Evolutionary conservation across 1,140 invertebrate species (phyloP), one percentile per base, ranked within the genome.

Genomic region (Brachionus rubens): DNA sequence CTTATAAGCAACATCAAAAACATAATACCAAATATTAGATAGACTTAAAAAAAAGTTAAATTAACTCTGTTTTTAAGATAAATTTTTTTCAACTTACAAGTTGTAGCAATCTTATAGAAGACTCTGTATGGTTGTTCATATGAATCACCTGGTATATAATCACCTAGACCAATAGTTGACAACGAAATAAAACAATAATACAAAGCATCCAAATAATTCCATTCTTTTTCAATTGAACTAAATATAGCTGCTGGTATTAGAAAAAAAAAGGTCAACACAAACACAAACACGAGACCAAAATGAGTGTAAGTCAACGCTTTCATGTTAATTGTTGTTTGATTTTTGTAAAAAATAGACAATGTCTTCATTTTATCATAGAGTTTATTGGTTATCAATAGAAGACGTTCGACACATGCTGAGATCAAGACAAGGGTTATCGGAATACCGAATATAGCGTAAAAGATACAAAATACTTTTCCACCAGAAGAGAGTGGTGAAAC

Each of bases 361-460:
- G 30, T 79, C 56, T 80, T 91, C 89, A 80, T 94, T 88, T 76
- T 91, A 90, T 75, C 88, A 88, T 81, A 96, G 95, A 7, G 92
- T 90, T 52, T 90, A 88, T 79, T 90, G 86, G 79, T 97, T 93
- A 41, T 0, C 91, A 94, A 89, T 24, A 94, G 91, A 36, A 98
- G 86, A 78, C 95, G 89, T 86, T 98, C 95, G 82, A 95, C 95
- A 80, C 98, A 98, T 82, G 92, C 94, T 84, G 98, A 95, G 86
- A 98, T 98, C 93, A 98, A 96, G 33, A 98, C 92, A 41, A 98
- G 88, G 41, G 94, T 94, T 36, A 96, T 92, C 36, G 95, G 83
- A 43, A 85, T 85, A n/a, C 85, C 85, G 12, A 80, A 76, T 36
- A 86, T 59, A 5, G 83, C 84, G 78, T 85, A 85, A 3, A 84